Evolutionary conservation across 2,797 vertebrate species (phyloP), one percentile per base, ranked within the genome.

Genomic region (Streptopelia turtur): DNA sequence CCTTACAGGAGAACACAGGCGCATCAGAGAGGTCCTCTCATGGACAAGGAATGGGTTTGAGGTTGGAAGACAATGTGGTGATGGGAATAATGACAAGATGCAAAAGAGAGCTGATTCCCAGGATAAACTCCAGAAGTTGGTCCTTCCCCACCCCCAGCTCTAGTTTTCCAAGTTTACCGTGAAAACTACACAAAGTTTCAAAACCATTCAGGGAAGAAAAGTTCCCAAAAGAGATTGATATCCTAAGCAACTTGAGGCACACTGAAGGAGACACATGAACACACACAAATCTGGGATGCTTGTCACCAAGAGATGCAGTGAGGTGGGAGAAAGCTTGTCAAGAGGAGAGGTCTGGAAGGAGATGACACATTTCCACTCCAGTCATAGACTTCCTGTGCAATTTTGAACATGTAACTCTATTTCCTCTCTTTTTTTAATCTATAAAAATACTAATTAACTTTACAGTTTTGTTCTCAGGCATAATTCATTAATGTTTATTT

Each of bases 331-430:
- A 80, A 6, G 10, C 25, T 71, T 18, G 17, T 68, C 76, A 92
- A 55, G 39, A 72, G 90, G 27, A 94, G 33, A 82, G 23, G 53
- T 65, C 78, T 89, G 68, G 56, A 90, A 89, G 75, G 56, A 94
- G 81, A 55, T 89, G 65, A 92, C 60, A 80, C 39, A 59, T 53
- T 95, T 92, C 78, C 64, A 91, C 60, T 55, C 57, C 55, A 91
- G 78, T 25, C 57, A 21, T 30, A 75, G 43, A 80, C 24, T 78
- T 93, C 81, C 88, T 83, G 35, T 50, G 61, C 72, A 69, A 53
- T 89, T 92, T 33, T 81, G 37, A 91, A 74, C 11, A 35, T 27
- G 31, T 61, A 90, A 59, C 47, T 83, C 24, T 30, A 77, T 80
- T 87, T 94, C 84, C 83, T 76, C 30, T 80, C 43, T 1, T 16